Evolutionary conservation across 2,888 invertebrate genomes (phyloP).

Genomic region (Dynastes maya): DNA sequence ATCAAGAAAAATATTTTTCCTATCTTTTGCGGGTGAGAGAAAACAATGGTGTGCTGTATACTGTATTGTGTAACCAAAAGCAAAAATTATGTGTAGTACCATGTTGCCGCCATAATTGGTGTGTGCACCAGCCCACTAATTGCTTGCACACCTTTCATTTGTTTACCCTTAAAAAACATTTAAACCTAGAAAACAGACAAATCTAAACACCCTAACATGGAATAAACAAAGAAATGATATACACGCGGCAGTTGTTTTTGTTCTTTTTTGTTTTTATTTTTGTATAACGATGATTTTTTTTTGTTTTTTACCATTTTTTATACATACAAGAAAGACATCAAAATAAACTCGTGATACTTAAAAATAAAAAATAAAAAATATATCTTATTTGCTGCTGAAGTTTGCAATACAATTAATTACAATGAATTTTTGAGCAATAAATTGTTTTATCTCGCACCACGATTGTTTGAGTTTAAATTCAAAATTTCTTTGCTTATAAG

Average conservation of each 20-base stretch:
- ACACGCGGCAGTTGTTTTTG: not conserved
- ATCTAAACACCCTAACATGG: not conserved
- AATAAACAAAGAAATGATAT: not conserved
- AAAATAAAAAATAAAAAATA: too few species aligned
- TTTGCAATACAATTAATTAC: too few species aligned
- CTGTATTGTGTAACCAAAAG: too few species aligned
- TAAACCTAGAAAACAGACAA: conserved; percentile 13
- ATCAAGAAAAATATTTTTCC: not conserved
- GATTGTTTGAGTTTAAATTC: too few species aligned
- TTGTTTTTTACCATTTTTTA: not conserved
- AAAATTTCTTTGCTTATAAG: too few species aligned
- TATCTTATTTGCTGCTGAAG: too few species aligned
- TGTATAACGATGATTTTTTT: not conserved
- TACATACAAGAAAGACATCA: too few species aligned
- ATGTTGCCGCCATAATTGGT: conserved; percentile 59
- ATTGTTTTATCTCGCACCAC: too few species aligned
- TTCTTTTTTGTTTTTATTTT: not conserved
- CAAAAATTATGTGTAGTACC: too few species aligned
- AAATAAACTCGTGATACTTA: too few species aligned
- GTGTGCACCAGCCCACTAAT: conserved; percentile 68
- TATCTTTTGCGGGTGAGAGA: not conserved
- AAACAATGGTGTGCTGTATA: not conserved
- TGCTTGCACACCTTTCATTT: conserved; percentile 58
- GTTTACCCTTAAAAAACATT: conserved; percentile 13
- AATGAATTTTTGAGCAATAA: too few species aligned